phyloP scores from a whole-genome alignment of 2,888 invertebrate species.

The Andrena flavipes region DNA sequence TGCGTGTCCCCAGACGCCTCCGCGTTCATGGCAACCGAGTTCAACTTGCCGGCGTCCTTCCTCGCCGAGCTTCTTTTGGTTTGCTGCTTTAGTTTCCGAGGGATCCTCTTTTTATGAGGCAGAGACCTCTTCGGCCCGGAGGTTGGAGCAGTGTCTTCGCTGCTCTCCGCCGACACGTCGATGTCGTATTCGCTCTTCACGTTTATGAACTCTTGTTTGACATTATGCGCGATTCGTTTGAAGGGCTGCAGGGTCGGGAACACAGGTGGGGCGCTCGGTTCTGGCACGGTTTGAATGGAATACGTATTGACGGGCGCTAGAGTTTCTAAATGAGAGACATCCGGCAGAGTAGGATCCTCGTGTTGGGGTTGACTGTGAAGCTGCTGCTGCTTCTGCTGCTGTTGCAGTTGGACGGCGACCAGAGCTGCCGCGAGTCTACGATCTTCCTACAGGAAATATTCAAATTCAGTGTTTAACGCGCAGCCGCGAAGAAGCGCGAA shows the following conservation, averaged over 20 bases:
- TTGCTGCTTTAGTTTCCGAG: slow-evolving; percentile 89
- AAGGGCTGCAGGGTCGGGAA: slow-evolving; percentile 79
- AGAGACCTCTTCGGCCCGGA: slow-evolving; percentile 88
- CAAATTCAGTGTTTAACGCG: slow-evolving; percentile 7
- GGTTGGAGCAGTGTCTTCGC: slow-evolving; percentile 83
- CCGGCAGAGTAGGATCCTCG: slow-evolving; percentile 78
- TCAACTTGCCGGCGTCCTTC: slow-evolving; percentile 75
- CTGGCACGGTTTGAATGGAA: slow-evolving; percentile 80
- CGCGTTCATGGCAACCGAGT: slow-evolving; percentile 64
- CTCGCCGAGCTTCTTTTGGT: slow-evolving; percentile 75
- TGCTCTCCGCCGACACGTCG: slow-evolving; percentile 85
- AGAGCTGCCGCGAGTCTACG: slow-evolving; percentile 87
- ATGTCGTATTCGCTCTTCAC: slow-evolving; percentile 84
- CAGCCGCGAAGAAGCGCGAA: neutral
- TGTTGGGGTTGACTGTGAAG: slow-evolving; percentile 78
- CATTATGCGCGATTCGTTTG: slow-evolving; percentile 78
- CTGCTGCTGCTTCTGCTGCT: slow-evolving; percentile 87
- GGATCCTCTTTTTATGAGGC: slow-evolving; percentile 95
- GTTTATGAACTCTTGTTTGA: slow-evolving; percentile 81
- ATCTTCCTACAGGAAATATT: slow-evolving; percentile 85
- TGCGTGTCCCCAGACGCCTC: slow-evolving; percentile 80
- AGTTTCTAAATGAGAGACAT: slow-evolving; percentile 80
- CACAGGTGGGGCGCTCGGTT: slow-evolving; percentile 76
- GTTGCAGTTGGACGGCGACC: slow-evolving; percentile 88
- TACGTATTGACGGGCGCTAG: slow-evolving; percentile 81